Evolutionary conservation across 2,797 vertebrate species (phyloP).

Genomic region (Rhincodon typus): DNA sequence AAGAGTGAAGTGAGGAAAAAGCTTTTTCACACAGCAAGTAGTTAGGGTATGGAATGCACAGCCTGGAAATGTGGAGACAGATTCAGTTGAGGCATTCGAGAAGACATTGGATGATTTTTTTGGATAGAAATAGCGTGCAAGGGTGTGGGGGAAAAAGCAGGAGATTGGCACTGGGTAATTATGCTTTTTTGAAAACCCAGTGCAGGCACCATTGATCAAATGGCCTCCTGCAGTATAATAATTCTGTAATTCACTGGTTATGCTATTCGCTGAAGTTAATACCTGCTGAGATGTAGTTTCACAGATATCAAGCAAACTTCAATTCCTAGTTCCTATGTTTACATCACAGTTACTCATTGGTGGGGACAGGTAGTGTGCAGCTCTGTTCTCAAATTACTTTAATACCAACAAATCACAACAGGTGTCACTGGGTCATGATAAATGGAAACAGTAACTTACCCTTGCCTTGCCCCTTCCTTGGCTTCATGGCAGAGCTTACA

Average conservation of each 20-base stretch:
- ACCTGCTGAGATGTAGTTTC: background rate
- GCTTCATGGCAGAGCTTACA: background rate
- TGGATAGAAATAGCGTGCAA: too few species aligned
- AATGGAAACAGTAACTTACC: slow-evolving; percentile 7
- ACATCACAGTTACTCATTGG: background rate
- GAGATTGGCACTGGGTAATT: too few species aligned
- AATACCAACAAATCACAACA: background rate
- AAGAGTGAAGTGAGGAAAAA: too few species aligned
- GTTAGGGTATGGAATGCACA: too few species aligned
- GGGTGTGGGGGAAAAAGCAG: too few species aligned
- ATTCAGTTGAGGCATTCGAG: too few species aligned
- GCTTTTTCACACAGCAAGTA: too few species aligned
- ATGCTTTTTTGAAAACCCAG: too few species aligned
- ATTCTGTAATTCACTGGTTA: background rate
- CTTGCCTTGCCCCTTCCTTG: background rate
- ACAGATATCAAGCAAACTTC: background rate
- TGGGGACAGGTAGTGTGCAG: background rate
- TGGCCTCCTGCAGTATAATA: too few species aligned
- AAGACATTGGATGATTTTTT: too few species aligned
- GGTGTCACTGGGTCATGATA: background rate
- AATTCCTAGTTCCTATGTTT: background rate
- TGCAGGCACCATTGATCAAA: too few species aligned
- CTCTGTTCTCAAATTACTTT: background rate
- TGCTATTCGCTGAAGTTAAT: background rate
- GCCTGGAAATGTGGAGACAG: too few species aligned